Percentiles rank a stretch among this genome's conserved stretches.
These are phyloP conservation scores for Anagyrus pseudococci DNA, from an alignment of 2,888 invertebrate genomes.

Conservation along the genomic window DNA sequence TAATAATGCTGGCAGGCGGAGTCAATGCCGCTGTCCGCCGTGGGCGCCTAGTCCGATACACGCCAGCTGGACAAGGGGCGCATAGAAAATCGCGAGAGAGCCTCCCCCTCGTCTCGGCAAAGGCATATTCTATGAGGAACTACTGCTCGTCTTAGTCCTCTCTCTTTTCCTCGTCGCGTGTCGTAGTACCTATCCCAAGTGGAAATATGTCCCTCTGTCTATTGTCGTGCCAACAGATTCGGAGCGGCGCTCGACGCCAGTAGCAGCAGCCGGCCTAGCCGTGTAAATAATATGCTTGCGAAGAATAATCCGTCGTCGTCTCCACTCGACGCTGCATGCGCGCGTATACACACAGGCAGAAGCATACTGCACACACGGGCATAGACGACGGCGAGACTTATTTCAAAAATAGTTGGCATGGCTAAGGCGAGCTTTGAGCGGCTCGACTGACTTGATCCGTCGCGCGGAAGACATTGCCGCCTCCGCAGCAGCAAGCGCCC, in stretches of 20 bases:
- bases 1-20: slow-evolving; percentile 46
- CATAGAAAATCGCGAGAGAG: slow-evolving; percentile 12
- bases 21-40: slow-evolving; percentile 43
- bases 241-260: neutral
- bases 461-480: too few relatives aligned
- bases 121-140: too few relatives aligned
- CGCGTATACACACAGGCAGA: too few relatives aligned
- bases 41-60: slow-evolving; percentile 51
- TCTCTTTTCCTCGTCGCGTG: slow-evolving; percentile 35
- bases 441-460: slow-evolving; percentile 12
- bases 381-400: slow-evolving; percentile 13
- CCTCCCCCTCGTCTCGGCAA: too few relatives aligned
- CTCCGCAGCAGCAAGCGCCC: too few relatives aligned
- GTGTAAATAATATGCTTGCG: slow-evolving; percentile 36
- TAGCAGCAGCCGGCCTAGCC: too few relatives aligned
- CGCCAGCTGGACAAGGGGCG: too few relatives aligned
- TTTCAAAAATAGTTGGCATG: slow-evolving; percentile 36
- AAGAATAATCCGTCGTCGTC: slow-evolving; percentile 35
- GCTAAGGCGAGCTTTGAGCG: slow-evolving; percentile 30
- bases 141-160: too few relatives aligned
- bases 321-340: too few relatives aligned
- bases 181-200: slow-evolving; percentile 49
- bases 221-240: slow-evolving; percentile 57
- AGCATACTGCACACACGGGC: too few relatives aligned
- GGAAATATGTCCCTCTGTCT: slow-evolving; percentile 48